phyloP scores from a whole-genome alignment of 2,888 invertebrate genomes.

The Macrosiphum euphorbiae region DNA sequence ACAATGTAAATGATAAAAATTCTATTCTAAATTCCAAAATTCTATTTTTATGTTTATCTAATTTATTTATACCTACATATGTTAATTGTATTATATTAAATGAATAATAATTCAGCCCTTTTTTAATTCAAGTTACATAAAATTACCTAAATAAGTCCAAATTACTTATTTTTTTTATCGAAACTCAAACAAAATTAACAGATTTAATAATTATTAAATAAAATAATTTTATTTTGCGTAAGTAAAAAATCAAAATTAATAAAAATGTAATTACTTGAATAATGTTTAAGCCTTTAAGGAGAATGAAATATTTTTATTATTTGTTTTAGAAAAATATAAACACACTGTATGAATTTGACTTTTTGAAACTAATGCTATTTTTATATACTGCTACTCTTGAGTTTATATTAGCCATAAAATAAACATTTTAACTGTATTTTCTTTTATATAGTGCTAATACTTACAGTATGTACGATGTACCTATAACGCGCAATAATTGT shows the following conservation, averaged over 20 bases:
- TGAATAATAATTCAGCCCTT: not conserved
- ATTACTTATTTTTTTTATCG: not conserved
- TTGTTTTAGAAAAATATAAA: not conserved
- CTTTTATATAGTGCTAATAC: not conserved
- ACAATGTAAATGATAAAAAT: not conserved
- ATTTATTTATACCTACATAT: not conserved
- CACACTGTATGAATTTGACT: not conserved
- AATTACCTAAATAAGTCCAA: not conserved
- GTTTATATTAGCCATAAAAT: not conserved
- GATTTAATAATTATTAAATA: not conserved
- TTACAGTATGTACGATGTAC: not conserved
- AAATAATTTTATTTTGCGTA: no score
- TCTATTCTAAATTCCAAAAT: not conserved
- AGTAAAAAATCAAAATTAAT: not conserved
- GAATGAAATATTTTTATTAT: not conserved
- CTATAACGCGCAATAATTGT: constrained; percentile 24
- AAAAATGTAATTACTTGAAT: not conserved
- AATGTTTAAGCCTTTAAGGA: not conserved
- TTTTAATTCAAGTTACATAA: not conserved
- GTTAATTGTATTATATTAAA: not conserved
- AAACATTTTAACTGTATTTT: not conserved
- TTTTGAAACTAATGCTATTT: not conserved
- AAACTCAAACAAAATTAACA: not conserved
- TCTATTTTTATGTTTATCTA: not conserved
- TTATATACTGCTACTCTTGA: not conserved